Evolutionary conservation across 1,140 invertebrate species (phyloP), one percentile per base, ranked within the genome.

Genomic region (Aphis craccivora): DNA sequence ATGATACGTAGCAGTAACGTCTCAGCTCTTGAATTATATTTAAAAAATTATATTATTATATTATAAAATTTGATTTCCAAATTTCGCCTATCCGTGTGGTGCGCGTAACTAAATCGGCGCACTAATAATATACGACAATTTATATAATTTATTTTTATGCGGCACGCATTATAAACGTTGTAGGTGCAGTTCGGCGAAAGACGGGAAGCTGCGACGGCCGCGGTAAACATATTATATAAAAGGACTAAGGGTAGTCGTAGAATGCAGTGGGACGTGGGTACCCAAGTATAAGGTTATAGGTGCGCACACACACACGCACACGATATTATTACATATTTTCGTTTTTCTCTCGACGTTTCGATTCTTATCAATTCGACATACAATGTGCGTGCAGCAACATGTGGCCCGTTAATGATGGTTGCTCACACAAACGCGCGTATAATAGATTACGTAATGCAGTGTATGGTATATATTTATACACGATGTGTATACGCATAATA

Each of bases 361-460:
- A 89, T 89, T 89, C 51, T 37, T 89, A 89, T 92, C 91, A 35
- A 92, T 92, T 92, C 91, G 91, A 92, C 91, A 83, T 55, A 45
- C 48, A 37, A 23, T 51, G 30, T 48, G 48, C 37, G 43, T 18
- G 30, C 67, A 83, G 91, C 91, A 92, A 92, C 91, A 92, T 83
- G 91, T 92, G 91, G 76, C 45, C 91, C 91, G 67, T 53, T 92
- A 92, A 92, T 81, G 91, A 83, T 92, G 60, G 91, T 22, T n/a
- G 91, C 83, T 25, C 37, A n/a, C 90, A 84, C 37, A 43, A 25
- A 43, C 83, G 9, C 83, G 22, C 37, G 23, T 37, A 84, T 43
- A 84, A 37, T 84, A 83, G 18, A 83, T 83, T 83, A 37, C 35
- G 76, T 35, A 83, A 37, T 3, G 20, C 22, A 37, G 76, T 83